Evolutionary conservation across 1,140 invertebrate genomes (phyloP), one percentile per base, ranked within the genome.

Genomic region (Argopecten irradians): DNA sequence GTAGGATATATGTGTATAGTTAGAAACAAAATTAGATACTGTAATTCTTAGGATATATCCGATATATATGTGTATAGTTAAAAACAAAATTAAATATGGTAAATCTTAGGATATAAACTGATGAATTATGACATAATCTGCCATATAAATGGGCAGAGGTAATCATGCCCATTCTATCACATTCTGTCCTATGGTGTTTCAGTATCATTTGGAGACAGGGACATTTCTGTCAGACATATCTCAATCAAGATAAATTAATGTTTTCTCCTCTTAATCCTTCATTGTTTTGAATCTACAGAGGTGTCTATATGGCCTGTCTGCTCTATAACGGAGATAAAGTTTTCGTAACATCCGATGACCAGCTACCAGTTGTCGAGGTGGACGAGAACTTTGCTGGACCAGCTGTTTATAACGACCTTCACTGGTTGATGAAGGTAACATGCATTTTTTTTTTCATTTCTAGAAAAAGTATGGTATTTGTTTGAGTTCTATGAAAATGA

Each of bases 341-440:
- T 36, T 96, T 99, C 86, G 98, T 99, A 14, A 99, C 98, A 3
- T 98, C 98, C 93, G 99, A 99, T 96, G 99, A 99, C 91, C 98
- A 98, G 95, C 96, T 99, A 71, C 99, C 99, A 5, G 98, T 99
- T 39, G 98, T 99, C 91, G 98, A 99, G 96, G 97, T 99, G 22
- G 98, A 99, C 95, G 99, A 99, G 95, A 98, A 98, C 28, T 99
- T 98, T 94, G 98, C 98, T 34, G 97, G 97, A 90, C 97, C 97
- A 19, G 93, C 92, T 90, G 97, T 99, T 36, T 97, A 99, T 94
- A 97, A 97, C 89, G 98, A 99, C 95, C 98, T 99, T 95, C 98
- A 99, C 95, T 99, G 99, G 99, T 96, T 99, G 1, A 98, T 99
- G 97, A 99, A 99, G 96, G 98, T 99, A 95, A 92, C 86, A 86